Conservation (phyloP, 2,797 vertebrate genomes). For the Tenualosa thibaudeaui region DNA sequence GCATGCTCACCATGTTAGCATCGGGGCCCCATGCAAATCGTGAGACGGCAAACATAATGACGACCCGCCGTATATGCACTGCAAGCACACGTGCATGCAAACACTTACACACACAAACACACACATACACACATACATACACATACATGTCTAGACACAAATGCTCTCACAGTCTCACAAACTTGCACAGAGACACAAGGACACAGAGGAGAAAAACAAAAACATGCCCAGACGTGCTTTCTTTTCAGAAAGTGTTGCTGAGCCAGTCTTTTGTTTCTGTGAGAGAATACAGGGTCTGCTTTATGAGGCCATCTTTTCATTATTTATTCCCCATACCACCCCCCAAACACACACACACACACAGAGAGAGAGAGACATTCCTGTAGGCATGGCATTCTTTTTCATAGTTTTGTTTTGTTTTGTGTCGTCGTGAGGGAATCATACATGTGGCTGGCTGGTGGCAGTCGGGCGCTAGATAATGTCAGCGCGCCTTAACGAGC, state of each 20-base stretch:
- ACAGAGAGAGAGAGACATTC: neutral
- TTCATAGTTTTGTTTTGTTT: neutral
- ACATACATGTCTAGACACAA: neutral
- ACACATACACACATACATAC: neutral
- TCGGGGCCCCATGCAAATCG: neutral
- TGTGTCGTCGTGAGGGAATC: neutral
- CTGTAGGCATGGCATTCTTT: neutral
- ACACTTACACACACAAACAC: neutral
- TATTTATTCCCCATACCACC: neutral
- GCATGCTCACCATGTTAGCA: neutral
- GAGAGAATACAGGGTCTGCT: neutral
- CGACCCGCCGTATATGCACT: constrained; percentile 37
- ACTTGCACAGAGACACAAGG: neutral
- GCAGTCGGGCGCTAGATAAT: constrained; percentile 49
- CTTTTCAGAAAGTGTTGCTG: neutral
- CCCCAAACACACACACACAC: neutral
- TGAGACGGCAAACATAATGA: neutral
- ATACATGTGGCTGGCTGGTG: constrained; percentile 30
- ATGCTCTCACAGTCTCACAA: neutral
- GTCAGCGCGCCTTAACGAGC: constrained; percentile 53
- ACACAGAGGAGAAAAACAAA: neutral
- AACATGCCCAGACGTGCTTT: neutral
- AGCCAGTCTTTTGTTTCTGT: constrained; percentile 1
- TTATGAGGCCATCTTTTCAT: neutral
- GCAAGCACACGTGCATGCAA: neutral